Evolutionary conservation across 2,797 vertebrate genomes (phyloP), one percentile per base, ranked within the genome.

Genomic region (Lepidocolaptes lacrymiger): DNA sequence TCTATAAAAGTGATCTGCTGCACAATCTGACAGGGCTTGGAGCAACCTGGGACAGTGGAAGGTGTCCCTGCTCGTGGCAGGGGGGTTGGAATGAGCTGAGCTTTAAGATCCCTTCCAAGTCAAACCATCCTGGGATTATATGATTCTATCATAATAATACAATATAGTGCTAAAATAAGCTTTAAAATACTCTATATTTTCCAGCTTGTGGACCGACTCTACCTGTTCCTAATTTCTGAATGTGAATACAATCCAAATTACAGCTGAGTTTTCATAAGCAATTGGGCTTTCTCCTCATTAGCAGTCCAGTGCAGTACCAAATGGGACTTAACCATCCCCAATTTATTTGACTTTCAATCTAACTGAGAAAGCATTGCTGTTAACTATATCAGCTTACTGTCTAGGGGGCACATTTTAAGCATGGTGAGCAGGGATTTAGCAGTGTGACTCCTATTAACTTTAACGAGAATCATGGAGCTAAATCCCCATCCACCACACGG

Each of bases 351-450:
- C 79, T 95, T 94, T 71, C 88, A 91, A 28, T 93, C 91, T 93
- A 79, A 63, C 66, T 61, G 88, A 88, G 88, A 94, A 81, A 82
- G 74, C 80, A 71, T 90, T 91, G 55, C 83, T 76, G 94, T 88
- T 96, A 92, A 93, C 76, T 96, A 2, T 95, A 95, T 96, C 89
- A 90, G 85, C 89, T 95, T 93, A 82, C 77, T 94, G 58, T 97
- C 96, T 94, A 64, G 96, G 88, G 83, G 94, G 93, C 89, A 90
- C 73, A 88, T 80, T 96, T 87, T 90, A 82, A 96, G 72, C 78
- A 14, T 43, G 63, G 90, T 34, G 84, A 95, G 86, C 86, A 82
- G 92, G 93, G 93, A 95, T 97, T 96, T 96, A 95, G 94, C n/a
- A 0, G 37, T 91, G 94, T 91, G 96, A 94, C 88, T 97, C 91